Conservation (phyloP, 2,113 vertebrate genomes). For the Mungos mungo region DNA sequence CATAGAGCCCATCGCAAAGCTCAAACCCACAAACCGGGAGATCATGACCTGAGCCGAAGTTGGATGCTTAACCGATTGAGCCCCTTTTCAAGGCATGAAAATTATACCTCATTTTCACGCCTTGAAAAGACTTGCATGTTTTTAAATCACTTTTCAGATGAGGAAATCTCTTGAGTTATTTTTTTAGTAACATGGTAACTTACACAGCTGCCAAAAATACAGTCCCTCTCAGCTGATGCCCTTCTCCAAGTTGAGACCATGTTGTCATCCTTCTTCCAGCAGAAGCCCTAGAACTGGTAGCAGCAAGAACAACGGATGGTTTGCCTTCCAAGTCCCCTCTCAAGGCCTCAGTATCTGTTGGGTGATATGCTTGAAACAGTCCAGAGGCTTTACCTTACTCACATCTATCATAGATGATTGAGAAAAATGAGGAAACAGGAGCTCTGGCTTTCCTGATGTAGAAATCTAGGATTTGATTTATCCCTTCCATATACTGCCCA, state of each 20-base stretch:
- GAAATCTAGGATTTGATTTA: neutral
- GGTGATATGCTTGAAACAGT: constrained; percentile 19
- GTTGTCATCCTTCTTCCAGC: constrained; percentile 56
- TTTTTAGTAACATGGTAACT: neutral
- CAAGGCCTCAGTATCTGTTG: neutral
- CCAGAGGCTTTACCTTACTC: constrained; percentile 51
- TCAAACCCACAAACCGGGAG: too few species aligned
- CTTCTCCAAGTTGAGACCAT: constrained; percentile 66
- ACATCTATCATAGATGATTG: neutral
- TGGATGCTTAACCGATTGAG: too few species aligned
- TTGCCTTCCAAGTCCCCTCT: constrained; percentile 22
- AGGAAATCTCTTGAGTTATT: neutral
- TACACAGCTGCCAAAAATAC: constrained; percentile 48
- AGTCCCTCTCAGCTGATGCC: constrained; percentile 61
- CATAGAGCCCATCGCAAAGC: too few species aligned
- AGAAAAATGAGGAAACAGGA: neutral
- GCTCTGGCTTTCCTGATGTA: neutral
- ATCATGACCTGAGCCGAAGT: too few species aligned
- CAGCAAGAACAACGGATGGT: constrained; percentile 60
- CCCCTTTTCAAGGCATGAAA: too few species aligned
- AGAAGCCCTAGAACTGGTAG: constrained; percentile 63
- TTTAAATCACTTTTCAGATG: constrained; percentile 17
- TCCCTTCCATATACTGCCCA: neutral
- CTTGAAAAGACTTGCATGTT: neutral
- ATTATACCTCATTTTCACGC: neutral